These are phyloP conservation scores for Phycodurus eques DNA, from an alignment of 2,113 vertebrate genomes.

Conservation along the genomic window DNA sequence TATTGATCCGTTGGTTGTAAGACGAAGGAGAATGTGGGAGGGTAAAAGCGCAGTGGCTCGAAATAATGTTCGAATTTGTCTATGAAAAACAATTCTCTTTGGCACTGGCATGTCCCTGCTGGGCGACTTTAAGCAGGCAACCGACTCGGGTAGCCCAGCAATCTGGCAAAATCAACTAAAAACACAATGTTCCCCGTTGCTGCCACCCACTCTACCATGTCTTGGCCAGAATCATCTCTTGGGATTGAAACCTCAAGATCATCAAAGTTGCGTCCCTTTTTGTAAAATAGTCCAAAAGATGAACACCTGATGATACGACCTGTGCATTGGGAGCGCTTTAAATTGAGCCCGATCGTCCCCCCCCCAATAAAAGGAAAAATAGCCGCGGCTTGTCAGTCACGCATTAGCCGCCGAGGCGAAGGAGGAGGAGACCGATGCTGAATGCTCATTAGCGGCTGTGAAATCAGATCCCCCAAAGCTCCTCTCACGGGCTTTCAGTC, in stretches of 20 bases:
- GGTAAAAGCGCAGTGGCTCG: constrained; percentile 15
- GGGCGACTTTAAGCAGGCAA: constrained; percentile 63
- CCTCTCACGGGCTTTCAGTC: constrained; percentile 45
- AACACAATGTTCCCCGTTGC: constrained; percentile 34
- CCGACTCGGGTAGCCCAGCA: constrained; percentile 43
- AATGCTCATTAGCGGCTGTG: constrained; percentile 71
- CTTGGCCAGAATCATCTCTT: constrained; percentile 24
- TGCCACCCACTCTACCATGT: constrained; percentile 27
- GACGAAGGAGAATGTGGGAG: constrained; percentile 4
- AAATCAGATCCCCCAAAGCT: constrained; percentile 67
- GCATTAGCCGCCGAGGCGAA: constrained; percentile 65
- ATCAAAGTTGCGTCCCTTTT: background rate
- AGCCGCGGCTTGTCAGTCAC: constrained; percentile 67
- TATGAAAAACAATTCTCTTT: constrained; percentile 22
- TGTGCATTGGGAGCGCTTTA: constrained; percentile 49
- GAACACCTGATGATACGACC: constrained; percentile 39
- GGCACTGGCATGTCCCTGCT: constrained; percentile 51
- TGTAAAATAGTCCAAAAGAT: background rate
- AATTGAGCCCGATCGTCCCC: constrained; percentile 42
- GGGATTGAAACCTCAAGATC: background rate
- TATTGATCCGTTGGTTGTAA: constrained; percentile 41
- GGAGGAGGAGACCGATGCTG: constrained; percentile 67
- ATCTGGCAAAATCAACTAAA: constrained; percentile 48
- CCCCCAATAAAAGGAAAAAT: constrained; percentile 19
- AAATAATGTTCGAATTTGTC: constrained; percentile 34